These are phyloP conservation scores for Raja brachyura DNA, from an alignment of 2,113 vertebrate species.

Conservation along the genomic window DNA sequence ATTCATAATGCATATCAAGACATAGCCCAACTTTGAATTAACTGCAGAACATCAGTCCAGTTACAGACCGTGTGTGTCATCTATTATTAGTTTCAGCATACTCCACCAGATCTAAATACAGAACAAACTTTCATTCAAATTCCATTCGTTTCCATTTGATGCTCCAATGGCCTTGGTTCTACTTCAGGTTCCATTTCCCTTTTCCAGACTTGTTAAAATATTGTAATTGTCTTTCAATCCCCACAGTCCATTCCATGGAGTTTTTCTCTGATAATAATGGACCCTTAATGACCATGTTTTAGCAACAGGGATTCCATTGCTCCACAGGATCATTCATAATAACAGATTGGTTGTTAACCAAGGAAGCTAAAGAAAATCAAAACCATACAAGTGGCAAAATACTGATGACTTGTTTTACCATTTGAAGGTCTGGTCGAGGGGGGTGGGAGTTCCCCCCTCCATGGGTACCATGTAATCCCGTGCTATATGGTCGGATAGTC, in stretches of 20 bases:
- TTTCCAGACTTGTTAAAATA: neutral
- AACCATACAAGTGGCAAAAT: neutral
- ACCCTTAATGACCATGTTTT: neutral
- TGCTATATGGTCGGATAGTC: no score
- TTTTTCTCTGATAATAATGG: neutral
- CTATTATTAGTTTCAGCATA: neutral
- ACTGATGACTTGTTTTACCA: neutral
- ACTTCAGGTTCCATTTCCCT: neutral
- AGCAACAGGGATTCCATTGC: neutral
- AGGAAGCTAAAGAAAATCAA: neutral
- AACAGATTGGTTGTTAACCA: no score
- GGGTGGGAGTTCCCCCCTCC: no score
- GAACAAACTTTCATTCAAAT: neutral
- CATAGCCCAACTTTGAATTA: neutral
- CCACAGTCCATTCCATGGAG: neutral
- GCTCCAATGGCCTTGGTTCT: neutral
- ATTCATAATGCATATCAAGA: neutral
- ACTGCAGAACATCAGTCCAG: neutral
- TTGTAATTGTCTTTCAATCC: neutral
- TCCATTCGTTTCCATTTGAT: neutral
- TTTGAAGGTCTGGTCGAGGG: neutral
- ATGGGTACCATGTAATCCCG: no score
- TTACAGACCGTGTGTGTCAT: neutral
- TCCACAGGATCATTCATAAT: neutral
- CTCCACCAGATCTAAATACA: neutral